phyloP scores from a whole-genome alignment of 2,113 vertebrate genomes.

The Forbesichthys papilliferus region DNA sequence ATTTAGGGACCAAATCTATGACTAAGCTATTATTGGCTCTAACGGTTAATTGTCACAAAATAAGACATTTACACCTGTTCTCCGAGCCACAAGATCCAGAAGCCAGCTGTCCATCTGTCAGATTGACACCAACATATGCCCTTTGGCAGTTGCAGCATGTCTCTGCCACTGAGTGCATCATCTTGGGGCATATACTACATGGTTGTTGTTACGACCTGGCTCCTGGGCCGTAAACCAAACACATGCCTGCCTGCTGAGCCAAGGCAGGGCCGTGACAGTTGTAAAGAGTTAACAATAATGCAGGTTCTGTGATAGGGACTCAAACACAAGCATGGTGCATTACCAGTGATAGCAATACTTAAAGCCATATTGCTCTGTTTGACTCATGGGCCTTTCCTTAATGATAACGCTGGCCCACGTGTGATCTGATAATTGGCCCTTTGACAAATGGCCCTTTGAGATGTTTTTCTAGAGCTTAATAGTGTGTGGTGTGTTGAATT shows the following conservation, averaged over 20 bases:
- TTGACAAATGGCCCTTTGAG: background rate
- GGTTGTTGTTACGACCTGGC: no score
- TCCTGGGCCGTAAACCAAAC: no score
- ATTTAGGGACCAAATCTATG: slow-evolving; percentile 10
- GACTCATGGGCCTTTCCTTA: background rate
- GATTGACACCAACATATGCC: slow-evolving; percentile 43
- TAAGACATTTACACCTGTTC: slow-evolving; percentile 47
- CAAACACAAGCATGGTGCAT: no score
- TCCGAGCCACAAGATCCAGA: slow-evolving; percentile 11
- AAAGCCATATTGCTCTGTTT: background rate
- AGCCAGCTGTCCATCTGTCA: slow-evolving; percentile 23
- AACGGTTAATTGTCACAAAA: slow-evolving; percentile 42
- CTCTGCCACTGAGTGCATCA: no score
- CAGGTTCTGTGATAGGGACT: no score
- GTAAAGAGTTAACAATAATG: no score
- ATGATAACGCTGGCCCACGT: background rate
- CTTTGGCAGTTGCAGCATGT: slow-evolving; percentile 3
- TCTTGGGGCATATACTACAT: no score
- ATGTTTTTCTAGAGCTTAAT: background rate
- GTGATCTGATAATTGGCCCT: background rate
- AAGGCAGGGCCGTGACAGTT: no score
- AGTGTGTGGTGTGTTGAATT: no score
- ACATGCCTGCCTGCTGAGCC: no score
- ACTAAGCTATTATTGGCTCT: slow-evolving; percentile 29
- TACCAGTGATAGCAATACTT: no score